Base-by-base conservation (phyloP, 2,888 invertebrate species). In the Macaria notata region DNA sequence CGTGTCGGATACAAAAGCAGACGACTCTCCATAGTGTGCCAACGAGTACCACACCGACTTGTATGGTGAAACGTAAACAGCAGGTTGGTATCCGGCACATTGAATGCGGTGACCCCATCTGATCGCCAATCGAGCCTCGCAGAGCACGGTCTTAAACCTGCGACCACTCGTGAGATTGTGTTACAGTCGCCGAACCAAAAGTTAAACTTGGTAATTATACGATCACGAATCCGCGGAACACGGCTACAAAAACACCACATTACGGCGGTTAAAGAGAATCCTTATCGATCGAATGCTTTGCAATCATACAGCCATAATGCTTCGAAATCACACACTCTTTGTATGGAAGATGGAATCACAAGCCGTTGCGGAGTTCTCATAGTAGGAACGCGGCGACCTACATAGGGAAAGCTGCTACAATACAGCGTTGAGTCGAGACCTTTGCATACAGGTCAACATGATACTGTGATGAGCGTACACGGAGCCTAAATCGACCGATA, bases 81-180 rank as follows among this genome's bases (percentile, higher is more conserved):
- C 88, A 85, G 86, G 89, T 87, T 84, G 83, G 85, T 84, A 89
- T 90, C 89, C 90, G 89, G 84, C 86, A 88, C 84, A 90, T 89
- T 89, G 86, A 90, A 90, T 88, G 84, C 87, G 87, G 83, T 89
- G 90, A 90, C 90, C 90, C 83, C 89, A 90, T 90, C 88, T 90
- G 90, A 89, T 90, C 86, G 81, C 69, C 72, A 79, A 81, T 83
- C 68, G 78, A 73, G 81, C 80, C 49, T 33, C 39, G 31, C 41
- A 36, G 69, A 76, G 72, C 77, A 82, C 82, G 85, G 81, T 83
- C 3, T 75, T 75, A 75, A 79, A 36, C 55, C 49, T 59, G 55
- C 63, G 69, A 70, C 74, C 71, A 72, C 69, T 50, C 62, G 66
- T 63, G 68, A 65, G 57, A 69, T 65, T 66, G 61, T 68, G 33